A percentile compares a stretch with the other conserved stretches of the same genome.
These are phyloP conservation scores for Hipparchia sbordonii DNA, from an alignment of 2,888 invertebrate species.

Conservation along the genomic window DNA sequence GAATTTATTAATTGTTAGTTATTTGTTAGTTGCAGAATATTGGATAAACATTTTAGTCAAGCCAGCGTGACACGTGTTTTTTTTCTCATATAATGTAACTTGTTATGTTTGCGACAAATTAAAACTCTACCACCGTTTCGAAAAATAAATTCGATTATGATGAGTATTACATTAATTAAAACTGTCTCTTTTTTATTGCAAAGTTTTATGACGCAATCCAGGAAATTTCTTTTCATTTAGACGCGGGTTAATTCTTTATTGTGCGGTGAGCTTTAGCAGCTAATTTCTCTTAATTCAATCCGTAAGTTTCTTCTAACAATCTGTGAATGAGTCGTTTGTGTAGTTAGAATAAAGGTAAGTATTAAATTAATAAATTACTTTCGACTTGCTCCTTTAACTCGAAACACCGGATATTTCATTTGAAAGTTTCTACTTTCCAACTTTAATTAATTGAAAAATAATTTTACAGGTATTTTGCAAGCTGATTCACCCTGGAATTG, in stretches of 20 bases:
- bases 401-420: slow-evolving; percentile 38
- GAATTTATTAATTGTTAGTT: too few relatives aligned
- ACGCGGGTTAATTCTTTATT: not conserved
- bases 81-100: too few relatives aligned
- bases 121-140: too few relatives aligned
- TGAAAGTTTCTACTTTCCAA: slow-evolving; percentile 29
- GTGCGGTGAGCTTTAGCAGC: not conserved
- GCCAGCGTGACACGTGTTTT: too few relatives aligned
- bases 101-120: too few relatives aligned
- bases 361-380: slow-evolving; percentile 38
- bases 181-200: too few relatives aligned
- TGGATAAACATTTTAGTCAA: too few relatives aligned
- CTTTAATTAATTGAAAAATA: slow-evolving; percentile 23
- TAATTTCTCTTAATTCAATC: slow-evolving; percentile 6
- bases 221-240: not conserved
- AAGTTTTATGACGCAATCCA: not conserved
- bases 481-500: not conserved
- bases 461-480: slow-evolving; percentile 3
- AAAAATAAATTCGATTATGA: too few relatives aligned
- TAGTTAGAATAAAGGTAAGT: slow-evolving; percentile 25
- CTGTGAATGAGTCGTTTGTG: slow-evolving; percentile 13
- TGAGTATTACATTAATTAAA: too few relatives aligned
- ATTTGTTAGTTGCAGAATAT: too few relatives aligned
- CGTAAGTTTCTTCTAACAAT: slow-evolving; percentile 18
- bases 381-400: slow-evolving; percentile 31